Base-by-base conservation (phyloP, 2,888 invertebrate species). In the Leistus spinibarbis region DNA sequence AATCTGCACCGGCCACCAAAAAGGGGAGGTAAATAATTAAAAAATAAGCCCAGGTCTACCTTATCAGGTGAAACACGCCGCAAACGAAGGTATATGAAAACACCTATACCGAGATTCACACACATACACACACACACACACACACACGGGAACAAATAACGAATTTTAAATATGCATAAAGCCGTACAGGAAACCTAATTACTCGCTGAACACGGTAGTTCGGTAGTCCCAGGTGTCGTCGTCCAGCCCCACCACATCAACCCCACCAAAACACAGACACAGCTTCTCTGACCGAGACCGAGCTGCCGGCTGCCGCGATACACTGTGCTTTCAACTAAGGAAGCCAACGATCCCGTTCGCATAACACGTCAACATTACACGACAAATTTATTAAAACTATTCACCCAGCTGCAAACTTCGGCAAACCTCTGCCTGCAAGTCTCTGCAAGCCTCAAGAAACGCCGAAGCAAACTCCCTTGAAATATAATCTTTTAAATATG, bases 101-200 rank as follows among this genome's bases (percentile, higher is more conserved):
- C 57, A 7, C 20, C 16, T 56, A n/a, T 10, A 56, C 19, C 7
- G 9, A 56, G 16, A 17, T 57, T 57, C 17, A 57, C 17, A 10
- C 13, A 56, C 56, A 53, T 10, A 53, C 53, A 53, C 53, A 53
- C 53, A 69, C 69, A 69, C 56, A 22, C 60, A 13, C 9, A 16
- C 9, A 60, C n/a, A 9, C 23, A n/a, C 40, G 27, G 9, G 69
- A 60, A 69, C 70, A 70, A 70, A 69, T 27, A 62, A 62, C 69
- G 62, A 62, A 60, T 62, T 69, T 69, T 69, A 69, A 69, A 69
- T 69, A 69, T 69, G 60, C 19, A 69, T 69, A 69, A 69, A 40
- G 23, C 68, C 56, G 62, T 13, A 40, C 63, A 40, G 40, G 13
- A 69, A 40, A 69, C 19, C 62, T 69, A 69, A 69, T 69, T 69